Conservation (phyloP, 2,888 invertebrate species). For the Melitaea athalia region DNA sequence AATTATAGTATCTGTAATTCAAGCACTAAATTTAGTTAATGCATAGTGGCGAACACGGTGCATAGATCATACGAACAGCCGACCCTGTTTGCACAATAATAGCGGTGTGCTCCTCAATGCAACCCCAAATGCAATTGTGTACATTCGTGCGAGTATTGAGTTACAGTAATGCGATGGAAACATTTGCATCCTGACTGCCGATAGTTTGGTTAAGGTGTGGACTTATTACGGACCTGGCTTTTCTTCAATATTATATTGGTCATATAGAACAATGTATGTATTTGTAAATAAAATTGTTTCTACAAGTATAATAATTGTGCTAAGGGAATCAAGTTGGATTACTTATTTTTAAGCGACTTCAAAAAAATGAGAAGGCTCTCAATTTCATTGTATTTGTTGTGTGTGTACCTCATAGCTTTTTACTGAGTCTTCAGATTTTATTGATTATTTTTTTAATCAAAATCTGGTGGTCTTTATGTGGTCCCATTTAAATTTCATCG, state of each 20-base stretch:
- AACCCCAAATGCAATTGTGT: slow-evolving; percentile 80
- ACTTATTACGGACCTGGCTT: slow-evolving; percentile 13
- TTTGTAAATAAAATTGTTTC: too few relatives aligned
- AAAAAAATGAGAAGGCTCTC: too few relatives aligned
- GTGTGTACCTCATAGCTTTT: too few relatives aligned
- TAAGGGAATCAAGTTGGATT: too few relatives aligned
- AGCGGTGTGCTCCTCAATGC: slow-evolving; percentile 58
- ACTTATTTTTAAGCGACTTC: too few relatives aligned
- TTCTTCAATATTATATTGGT: background rate
- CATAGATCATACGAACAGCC: slow-evolving; percentile 53
- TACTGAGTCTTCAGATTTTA: too few relatives aligned
- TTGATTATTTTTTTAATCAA: too few relatives aligned
- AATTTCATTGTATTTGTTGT: too few relatives aligned
- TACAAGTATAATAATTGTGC: too few relatives aligned
- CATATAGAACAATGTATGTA: background rate
- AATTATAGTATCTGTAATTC: slow-evolving; percentile 35
- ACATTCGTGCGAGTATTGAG: slow-evolving; percentile 77
- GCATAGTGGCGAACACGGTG: slow-evolving; percentile 52
- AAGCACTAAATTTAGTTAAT: slow-evolving; percentile 44
- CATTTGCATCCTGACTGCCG: slow-evolving; percentile 63
- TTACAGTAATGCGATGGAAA: slow-evolving; percentile 75
- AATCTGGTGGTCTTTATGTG: too few relatives aligned
- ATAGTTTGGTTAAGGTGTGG: slow-evolving; percentile 43
- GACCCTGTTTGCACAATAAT: slow-evolving; percentile 73
- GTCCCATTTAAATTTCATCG: too few relatives aligned